These are phyloP conservation scores for Metridium senile DNA, from an alignment of 92 coral and sea anemone species.

Conservation along the genomic window DNA sequence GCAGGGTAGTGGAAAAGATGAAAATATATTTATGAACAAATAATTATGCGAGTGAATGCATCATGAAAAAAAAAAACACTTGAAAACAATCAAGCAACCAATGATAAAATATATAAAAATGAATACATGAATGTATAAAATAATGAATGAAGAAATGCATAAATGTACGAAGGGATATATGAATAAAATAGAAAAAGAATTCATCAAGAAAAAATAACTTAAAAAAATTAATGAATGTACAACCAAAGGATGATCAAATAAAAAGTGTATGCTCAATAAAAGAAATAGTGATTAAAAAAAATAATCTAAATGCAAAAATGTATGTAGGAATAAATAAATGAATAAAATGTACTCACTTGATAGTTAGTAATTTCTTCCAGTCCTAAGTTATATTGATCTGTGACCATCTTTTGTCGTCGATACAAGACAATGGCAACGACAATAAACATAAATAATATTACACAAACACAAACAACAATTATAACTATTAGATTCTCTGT, in stretches of 20 bases:
- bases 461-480: slow-evolving; percentile 42
- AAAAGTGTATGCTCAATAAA: background rate
- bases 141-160: no score
- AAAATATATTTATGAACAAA: background rate
- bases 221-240: no score
- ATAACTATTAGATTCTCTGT: background rate
- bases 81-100: no score
- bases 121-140: no score
- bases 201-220: background rate
- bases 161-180: no score
- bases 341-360: slow-evolving; percentile 44
- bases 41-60: background rate
- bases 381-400: slow-evolving; percentile 62
- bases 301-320: background rate
- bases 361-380: slow-evolving; percentile 63
- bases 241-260: no score
- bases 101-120: no score
- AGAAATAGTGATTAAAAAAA: no score
- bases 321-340: background rate
- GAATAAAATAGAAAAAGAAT: background rate
- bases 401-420: slow-evolving; percentile 71
- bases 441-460: slow-evolving; percentile 42
- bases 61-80: no score
- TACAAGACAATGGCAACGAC: slow-evolving; percentile 38
- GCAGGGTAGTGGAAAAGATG: no score